Conservation (phyloP, 2,113 vertebrate genomes). For the Labeo catla region DNA sequence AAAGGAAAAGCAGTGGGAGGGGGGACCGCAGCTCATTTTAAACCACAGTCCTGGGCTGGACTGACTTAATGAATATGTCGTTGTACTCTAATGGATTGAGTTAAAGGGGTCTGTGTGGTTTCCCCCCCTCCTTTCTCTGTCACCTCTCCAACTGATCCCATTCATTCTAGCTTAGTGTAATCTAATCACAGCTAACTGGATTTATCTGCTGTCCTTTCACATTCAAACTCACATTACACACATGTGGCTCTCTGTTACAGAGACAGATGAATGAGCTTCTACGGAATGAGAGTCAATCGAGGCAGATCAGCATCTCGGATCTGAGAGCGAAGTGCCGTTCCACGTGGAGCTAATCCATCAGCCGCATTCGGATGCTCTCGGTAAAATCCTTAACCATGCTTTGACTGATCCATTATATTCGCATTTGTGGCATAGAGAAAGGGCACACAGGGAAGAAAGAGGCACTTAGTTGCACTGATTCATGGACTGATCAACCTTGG, state of each 20-base stretch:
- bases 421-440: constrained; percentile 22
- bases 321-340: not conserved
- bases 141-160: constrained; percentile 51
- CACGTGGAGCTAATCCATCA: constrained; percentile 32
- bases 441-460: constrained; percentile 1
- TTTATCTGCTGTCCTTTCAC: constrained; percentile 59
- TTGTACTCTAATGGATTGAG: constrained; percentile 54
- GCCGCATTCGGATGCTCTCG: not conserved
- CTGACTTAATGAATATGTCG: constrained; percentile 54
- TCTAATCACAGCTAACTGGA: constrained; percentile 58
- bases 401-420: constrained; percentile 31
- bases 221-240: constrained; percentile 59
- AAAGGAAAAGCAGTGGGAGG: constrained; percentile 46
- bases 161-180: constrained; percentile 59
- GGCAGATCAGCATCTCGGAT: constrained; percentile 10
- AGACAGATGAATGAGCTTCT: constrained; percentile 48
- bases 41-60: constrained; percentile 39
- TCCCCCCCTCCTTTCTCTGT: constrained; percentile 35
- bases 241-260: constrained; percentile 42
- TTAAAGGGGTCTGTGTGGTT: constrained; percentile 42
- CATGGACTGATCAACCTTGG: not conserved
- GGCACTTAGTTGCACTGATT: not conserved
- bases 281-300: constrained; percentile 26
- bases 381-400: constrained; percentile 26
- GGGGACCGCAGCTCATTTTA: constrained; percentile 35